Base-by-base conservation (phyloP, 2,113 vertebrate genomes). In the Crypturellus undulatus region DNA sequence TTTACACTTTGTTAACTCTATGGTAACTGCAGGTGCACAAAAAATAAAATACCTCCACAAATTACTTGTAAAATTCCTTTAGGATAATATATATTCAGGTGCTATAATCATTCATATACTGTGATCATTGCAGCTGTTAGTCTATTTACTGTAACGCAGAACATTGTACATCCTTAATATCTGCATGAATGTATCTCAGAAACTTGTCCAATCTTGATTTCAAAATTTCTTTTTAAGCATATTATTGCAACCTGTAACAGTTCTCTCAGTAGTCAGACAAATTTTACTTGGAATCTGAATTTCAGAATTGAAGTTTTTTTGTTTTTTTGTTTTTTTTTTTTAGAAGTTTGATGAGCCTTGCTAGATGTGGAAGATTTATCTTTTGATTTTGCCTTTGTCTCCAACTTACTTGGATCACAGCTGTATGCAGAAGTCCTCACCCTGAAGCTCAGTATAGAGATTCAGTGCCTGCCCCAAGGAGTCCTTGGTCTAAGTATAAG, bases 401-500 rank as follows among this genome's bases (percentile, higher is more conserved):
- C 65, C 86, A 13, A 62, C 26, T 75, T 49, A 1, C 36, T 91
- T 36, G 24, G 25, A n/a, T 82, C 22, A n/a, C 9, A 36, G 6
- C 43, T 82, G 38, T 69, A 69, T 79, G 32, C 63, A 34, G 69
- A 79, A 83, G 70, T 68, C 71, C 42, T 90, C 24, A 25, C 59
- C 67, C 32, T 88, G 86, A 68, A 56, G 5, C 75, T 87, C 36
- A 25, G 43, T 82, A 91, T 59, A 96, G 67, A 72, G 15, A 47
- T 70, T 87, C 70, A 75, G 79, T 90, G 78, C 71, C 75, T 92
- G 89, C 82, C 91, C 79, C 79, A 94, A 94, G 71, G 71, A 96
- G 82, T 94, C 90, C 85, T 93, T 91, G 79, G 85, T 94, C 93
- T 69, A 88, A 91, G 59, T 93, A 73, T 85, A 87, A 96, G 95